Percentiles rank a stretch among this genome's conserved stretches.
These are phyloP conservation scores for Theristicus caerulescens DNA, from an alignment of 2,113 vertebrate genomes.

Conservation along the genomic window DNA sequence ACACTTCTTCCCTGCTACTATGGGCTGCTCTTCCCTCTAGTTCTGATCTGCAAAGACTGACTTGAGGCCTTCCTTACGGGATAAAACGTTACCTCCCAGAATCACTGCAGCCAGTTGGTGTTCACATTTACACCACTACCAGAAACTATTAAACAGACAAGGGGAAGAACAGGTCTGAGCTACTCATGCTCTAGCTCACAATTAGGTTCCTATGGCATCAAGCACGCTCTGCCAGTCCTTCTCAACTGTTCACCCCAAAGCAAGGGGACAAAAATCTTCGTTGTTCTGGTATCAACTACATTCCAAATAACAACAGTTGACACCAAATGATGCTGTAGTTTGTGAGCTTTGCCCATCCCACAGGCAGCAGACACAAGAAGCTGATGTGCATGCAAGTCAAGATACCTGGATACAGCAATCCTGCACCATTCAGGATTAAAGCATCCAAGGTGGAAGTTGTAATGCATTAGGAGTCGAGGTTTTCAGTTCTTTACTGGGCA, in stretches of 20 bases:
- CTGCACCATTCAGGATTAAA: fast-evolving
- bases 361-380: background rate
- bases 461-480: background rate
- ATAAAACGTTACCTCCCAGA: background rate
- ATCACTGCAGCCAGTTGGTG: background rate
- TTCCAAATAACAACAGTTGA: fast-evolving
- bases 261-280: background rate
- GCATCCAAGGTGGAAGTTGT: background rate
- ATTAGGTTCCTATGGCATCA: background rate
- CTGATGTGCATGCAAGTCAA: background rate
- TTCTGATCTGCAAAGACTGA: background rate
- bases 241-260: background rate
- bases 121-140: background rate
- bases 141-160: background rate
- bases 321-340: background rate
- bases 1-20: background rate
- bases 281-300: background rate
- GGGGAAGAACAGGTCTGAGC: background rate
- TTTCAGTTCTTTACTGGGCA: background rate
- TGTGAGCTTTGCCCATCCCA: background rate
- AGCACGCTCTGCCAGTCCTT: background rate
- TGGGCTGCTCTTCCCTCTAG: background rate
- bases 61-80: background rate
- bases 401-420: background rate
- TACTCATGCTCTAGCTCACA: background rate